phyloP scores from a whole-genome alignment of 30 jellyfish, hydroid and myxozoan genomes.

The Nemopilema nomurai region DNA sequence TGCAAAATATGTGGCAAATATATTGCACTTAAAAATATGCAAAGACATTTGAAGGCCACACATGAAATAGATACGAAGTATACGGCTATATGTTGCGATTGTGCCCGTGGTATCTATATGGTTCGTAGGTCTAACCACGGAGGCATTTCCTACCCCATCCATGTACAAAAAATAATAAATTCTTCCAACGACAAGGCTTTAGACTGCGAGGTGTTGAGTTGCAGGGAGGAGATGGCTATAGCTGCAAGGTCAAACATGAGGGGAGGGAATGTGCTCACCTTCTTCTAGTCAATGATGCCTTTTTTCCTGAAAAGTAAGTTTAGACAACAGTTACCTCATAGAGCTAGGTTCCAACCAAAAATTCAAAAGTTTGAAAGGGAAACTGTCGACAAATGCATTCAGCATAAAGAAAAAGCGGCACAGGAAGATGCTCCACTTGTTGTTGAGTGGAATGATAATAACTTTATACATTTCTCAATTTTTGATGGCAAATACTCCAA shows the following conservation, averaged over 20 bases:
- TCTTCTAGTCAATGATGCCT: constrained; percentile 15
- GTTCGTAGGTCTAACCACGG: constrained; percentile 21
- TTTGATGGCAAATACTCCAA: constrained; percentile 10
- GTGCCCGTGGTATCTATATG: constrained; percentile 5
- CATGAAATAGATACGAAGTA: neutral
- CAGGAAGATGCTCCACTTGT: neutral
- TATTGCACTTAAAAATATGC: neutral
- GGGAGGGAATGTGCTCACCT: constrained; percentile 40
- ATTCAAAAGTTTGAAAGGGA: constrained; percentile 13
- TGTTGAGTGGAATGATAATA: constrained; percentile 6
- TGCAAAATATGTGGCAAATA: neutral
- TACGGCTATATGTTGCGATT: constrained; percentile 15
- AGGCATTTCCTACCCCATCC: constrained; percentile 34
- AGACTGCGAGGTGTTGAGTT: constrained; percentile 21
- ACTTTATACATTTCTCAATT: constrained; percentile 16
- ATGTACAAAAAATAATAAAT: constrained; percentile 25
- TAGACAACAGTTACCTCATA: neutral
- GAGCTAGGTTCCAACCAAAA: constrained; percentile 10
- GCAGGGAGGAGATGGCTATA: constrained; percentile 16
- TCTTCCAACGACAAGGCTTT: neutral
- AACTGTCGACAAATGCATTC: constrained; percentile 22
- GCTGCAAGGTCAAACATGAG: constrained; percentile 24
- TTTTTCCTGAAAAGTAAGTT: neutral
- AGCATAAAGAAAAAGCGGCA: neutral
- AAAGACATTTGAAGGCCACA: neutral